These are phyloP conservation scores for Macrosoma leucophasiata DNA, from an alignment of 2,888 invertebrate species.

Conservation along the genomic window DNA sequence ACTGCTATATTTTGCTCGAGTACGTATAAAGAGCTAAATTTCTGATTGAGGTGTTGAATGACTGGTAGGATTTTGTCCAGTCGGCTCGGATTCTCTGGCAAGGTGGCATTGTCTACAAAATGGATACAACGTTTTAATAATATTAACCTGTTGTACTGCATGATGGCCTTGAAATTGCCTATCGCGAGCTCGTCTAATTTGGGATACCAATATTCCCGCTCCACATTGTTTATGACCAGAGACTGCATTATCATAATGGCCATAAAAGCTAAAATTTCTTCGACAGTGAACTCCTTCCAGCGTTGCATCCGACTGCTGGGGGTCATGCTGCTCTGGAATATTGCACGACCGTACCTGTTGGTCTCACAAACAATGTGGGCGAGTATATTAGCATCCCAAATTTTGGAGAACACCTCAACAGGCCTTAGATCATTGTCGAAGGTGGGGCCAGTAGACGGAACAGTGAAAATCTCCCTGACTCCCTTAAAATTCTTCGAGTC, in stretches of 20 bases:
- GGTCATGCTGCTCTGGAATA: neutral
- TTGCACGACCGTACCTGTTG: conserved; percentile 8
- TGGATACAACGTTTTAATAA: conserved; percentile 22
- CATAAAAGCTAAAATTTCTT: conserved; percentile 8
- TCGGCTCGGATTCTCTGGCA: conserved; percentile 12
- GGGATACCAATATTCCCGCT: conserved; percentile 8
- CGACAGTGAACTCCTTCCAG: conserved; percentile 6
- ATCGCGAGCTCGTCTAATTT: conserved; percentile 1
- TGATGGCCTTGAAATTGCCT: neutral
- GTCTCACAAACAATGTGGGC: conserved; percentile 10
- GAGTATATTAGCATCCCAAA: conserved; percentile 14
- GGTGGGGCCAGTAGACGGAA: conserved; percentile 9
- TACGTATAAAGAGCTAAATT: conserved; percentile 22
- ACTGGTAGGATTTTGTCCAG: conserved; percentile 22
- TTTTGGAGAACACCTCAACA: conserved; percentile 7
- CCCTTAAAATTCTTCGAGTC: conserved; percentile 3
- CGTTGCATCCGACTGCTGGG: conserved; percentile 2
- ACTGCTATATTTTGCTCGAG: conserved; percentile 24
- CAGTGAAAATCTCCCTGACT: conserved; percentile 12
- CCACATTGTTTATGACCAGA: conserved; percentile 6
- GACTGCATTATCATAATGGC: conserved; percentile 13
- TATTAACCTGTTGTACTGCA: conserved; percentile 17
- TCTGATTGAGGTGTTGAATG: conserved; percentile 18
- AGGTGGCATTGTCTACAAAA: conserved; percentile 18
- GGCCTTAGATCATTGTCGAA: conserved; percentile 9